Evolutionary conservation across 2,888 invertebrate genomes (phyloP).

Genomic region (Ormia ochracea): DNA sequence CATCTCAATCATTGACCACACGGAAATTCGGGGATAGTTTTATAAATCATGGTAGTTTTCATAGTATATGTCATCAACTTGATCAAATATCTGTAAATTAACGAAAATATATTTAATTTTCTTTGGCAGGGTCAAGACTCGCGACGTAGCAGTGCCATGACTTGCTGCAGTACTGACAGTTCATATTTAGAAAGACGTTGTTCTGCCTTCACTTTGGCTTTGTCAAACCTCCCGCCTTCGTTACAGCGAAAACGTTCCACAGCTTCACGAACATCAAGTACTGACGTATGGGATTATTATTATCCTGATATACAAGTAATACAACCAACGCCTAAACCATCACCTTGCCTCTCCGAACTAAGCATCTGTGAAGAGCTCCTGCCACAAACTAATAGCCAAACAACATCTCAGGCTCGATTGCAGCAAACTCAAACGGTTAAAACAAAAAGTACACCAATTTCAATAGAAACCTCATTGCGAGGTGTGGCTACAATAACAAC

Average conservation of each 20-base stretch:
- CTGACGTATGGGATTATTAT: constrained; percentile 79
- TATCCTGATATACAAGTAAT: constrained; percentile 84
- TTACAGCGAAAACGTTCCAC: constrained; percentile 74
- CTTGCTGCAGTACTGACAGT: constrained; percentile 90
- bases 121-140: constrained; percentile 75
- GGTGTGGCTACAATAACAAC: constrained; percentile 55
- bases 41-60: constrained; percentile 48
- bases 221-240: constrained; percentile 79
- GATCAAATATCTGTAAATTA: not conserved
- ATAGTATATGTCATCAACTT: constrained; percentile 8
- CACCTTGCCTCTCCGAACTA: constrained; percentile 85
- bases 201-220: constrained; percentile 86
- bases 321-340: constrained; percentile 88
- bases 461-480: constrained; percentile 50
- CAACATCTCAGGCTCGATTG: constrained; percentile 29
- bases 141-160: constrained; percentile 87
- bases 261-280: constrained; percentile 74
- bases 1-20: constrained; percentile 41
- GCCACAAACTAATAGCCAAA: constrained; percentile 41
- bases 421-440: constrained; percentile 55
- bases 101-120: not conserved
- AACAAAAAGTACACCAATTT: constrained; percentile 60
- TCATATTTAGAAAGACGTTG: constrained; percentile 89
- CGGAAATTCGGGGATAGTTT: constrained; percentile 39
- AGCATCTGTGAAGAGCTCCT: constrained; percentile 69